Evolutionary conservation across 2,113 vertebrate genomes (phyloP).

Genomic region (Strix aluco): DNA sequence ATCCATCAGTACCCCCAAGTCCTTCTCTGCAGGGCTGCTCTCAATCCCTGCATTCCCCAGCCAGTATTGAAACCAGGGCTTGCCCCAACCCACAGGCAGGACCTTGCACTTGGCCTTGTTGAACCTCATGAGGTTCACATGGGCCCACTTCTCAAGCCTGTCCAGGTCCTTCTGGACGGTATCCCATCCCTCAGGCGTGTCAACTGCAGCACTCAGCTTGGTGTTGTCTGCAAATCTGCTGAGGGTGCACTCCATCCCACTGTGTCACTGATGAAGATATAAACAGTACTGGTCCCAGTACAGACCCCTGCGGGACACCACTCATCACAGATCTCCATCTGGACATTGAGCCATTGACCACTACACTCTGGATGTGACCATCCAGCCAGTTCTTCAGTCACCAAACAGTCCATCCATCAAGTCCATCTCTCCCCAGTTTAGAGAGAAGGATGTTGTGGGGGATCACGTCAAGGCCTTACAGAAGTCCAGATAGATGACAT

Average conservation of each 20-base stretch:
- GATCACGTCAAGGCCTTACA: too few species aligned
- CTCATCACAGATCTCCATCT: too few species aligned
- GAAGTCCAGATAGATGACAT: not conserved
- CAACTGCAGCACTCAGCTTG: not conserved
- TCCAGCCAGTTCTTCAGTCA: not conserved
- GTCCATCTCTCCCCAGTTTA: not conserved
- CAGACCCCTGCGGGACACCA: not conserved
- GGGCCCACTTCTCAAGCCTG: not conserved
- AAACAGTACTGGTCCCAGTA: not conserved
- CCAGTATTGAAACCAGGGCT: not conserved
- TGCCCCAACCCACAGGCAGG: not conserved
- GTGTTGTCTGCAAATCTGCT: not conserved
- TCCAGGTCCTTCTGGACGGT: not conserved
- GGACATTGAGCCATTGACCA: not conserved
- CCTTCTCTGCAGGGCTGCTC: not conserved
- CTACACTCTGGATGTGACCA: not conserved
- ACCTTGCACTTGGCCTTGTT: not conserved
- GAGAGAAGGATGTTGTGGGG: not conserved
- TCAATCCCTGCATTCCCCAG: too few species aligned
- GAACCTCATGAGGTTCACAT: not conserved
- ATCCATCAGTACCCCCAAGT: too few species aligned
- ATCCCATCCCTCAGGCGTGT: accelerated
- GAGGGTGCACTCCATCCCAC: not conserved
- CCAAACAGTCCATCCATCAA: not conserved
- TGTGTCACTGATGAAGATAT: not conserved